Conservation (phyloP, 1,140 invertebrate genomes). For the Trichonephila inaurata region DNA sequence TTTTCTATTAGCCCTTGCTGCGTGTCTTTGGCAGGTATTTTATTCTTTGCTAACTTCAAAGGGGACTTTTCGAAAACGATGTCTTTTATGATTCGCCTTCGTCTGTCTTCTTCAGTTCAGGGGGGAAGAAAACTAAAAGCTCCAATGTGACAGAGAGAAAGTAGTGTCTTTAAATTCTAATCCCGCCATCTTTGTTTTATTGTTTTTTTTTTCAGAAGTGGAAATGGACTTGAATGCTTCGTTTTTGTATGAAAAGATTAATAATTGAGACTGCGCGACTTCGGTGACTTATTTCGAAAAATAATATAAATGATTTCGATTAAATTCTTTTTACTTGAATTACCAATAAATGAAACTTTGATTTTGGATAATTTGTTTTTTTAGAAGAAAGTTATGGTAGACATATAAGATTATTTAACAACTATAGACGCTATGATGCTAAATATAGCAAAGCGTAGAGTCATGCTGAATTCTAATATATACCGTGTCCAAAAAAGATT, state of each 20-base stretch:
- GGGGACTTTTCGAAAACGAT: constrained; percentile 11
- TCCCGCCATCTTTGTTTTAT: neutral
- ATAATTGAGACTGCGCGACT: neutral
- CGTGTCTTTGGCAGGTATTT: constrained; percentile 12
- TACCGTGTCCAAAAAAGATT: too few relatives aligned
- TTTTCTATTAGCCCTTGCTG: neutral
- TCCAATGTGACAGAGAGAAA: neutral
- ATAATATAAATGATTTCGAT: too few relatives aligned
- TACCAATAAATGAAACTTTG: too few relatives aligned
- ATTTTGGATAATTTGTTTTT: too few relatives aligned
- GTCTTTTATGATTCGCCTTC: neutral
- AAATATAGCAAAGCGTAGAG: too few relatives aligned
- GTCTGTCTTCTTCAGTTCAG: neutral
- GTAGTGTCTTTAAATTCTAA: neutral
- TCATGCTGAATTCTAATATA: too few relatives aligned
- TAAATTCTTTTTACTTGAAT: too few relatives aligned
- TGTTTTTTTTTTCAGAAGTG: neutral
- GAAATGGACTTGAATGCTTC: neutral
- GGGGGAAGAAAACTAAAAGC: neutral
- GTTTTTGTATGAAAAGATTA: neutral
- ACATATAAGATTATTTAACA: too few relatives aligned
- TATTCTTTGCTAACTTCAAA: neutral
- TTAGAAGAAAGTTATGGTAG: too few relatives aligned
- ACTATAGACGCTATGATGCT: too few relatives aligned
- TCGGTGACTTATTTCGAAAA: neutral